Percentiles rank a stretch among this genome's conserved stretches.
Conservation (phyloP, 2,888 invertebrate species). For the Daptonema setosum region DNA sequence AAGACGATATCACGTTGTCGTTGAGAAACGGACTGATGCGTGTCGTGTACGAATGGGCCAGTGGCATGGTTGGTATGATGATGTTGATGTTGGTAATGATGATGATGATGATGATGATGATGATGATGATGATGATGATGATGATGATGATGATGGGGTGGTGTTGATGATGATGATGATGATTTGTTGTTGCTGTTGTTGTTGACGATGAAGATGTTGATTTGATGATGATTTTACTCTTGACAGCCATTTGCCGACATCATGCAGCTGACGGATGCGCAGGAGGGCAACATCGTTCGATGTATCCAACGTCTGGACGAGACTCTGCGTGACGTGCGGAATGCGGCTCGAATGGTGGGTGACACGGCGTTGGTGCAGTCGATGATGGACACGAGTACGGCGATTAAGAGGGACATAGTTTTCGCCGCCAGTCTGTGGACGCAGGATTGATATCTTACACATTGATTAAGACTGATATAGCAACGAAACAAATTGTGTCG, state of each 20-base stretch:
- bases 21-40: constrained; percentile 46
- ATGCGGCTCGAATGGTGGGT: constrained; percentile 65
- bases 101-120: not conserved
- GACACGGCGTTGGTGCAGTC: constrained; percentile 71
- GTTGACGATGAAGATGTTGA: not conserved
- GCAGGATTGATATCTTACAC: no score
- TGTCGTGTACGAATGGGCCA: constrained; percentile 88
- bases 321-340: constrained; percentile 63
- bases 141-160: not conserved
- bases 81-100: not conserved
- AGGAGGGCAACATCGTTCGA: constrained; percentile 89
- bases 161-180: not conserved
- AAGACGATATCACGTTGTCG: not conserved
- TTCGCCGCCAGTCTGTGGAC: constrained; percentile 91
- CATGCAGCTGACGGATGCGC: constrained; percentile 70
- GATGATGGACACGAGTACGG: constrained; percentile 77
- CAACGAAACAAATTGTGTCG: no score
- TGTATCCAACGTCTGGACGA: constrained; percentile 91
- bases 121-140: no score
- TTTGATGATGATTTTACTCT: not conserved
- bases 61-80: constrained; percentile 39
- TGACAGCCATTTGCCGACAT: constrained; percentile 62
- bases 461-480: no score
- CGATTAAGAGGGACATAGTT: constrained; percentile 87
- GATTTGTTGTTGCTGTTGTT: not conserved